Conservation (phyloP, 2,113 vertebrate species). For the Corvus hawaiiensis region DNA sequence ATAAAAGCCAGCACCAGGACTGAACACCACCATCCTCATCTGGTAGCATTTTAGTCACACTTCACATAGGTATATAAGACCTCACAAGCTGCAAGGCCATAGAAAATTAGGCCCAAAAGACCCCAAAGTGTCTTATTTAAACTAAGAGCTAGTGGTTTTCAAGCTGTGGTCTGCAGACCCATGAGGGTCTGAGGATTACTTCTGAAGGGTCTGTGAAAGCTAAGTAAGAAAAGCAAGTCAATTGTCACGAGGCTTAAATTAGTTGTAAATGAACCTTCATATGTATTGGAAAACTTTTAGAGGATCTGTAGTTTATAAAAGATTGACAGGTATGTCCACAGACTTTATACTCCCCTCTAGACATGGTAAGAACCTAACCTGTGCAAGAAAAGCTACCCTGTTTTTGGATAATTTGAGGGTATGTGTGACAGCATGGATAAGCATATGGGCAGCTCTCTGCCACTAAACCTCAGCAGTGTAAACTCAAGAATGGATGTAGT, state of each 20-base stretch:
- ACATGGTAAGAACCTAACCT: not conserved
- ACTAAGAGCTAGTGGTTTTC: not conserved
- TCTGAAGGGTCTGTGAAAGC: not conserved
- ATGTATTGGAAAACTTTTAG: not conserved
- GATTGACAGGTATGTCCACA: not conserved
- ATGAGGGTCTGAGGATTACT: not conserved
- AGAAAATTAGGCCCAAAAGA: slow-evolving; percentile 1
- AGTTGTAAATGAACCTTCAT: not conserved
- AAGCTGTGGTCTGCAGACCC: slow-evolving; percentile 2
- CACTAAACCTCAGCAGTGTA: not conserved
- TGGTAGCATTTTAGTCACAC: slow-evolving; percentile 4
- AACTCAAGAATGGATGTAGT: not conserved
- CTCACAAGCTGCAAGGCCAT: slow-evolving; percentile 20
- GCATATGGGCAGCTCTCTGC: not conserved
- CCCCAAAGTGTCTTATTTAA: not conserved
- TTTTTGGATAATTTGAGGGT: not conserved
- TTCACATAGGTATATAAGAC: not conserved
- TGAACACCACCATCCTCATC: not conserved
- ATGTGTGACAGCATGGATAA: not conserved
- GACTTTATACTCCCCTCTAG: not conserved
- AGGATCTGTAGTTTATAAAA: slow-evolving; percentile 2
- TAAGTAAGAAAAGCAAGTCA: slow-evolving; percentile 4
- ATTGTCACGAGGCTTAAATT: not conserved
- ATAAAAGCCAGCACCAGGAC: not conserved
- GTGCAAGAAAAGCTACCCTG: not conserved